Evolutionary conservation across 2,797 vertebrate species (phyloP).

Genomic region (Ctenosaura bakeri): DNA sequence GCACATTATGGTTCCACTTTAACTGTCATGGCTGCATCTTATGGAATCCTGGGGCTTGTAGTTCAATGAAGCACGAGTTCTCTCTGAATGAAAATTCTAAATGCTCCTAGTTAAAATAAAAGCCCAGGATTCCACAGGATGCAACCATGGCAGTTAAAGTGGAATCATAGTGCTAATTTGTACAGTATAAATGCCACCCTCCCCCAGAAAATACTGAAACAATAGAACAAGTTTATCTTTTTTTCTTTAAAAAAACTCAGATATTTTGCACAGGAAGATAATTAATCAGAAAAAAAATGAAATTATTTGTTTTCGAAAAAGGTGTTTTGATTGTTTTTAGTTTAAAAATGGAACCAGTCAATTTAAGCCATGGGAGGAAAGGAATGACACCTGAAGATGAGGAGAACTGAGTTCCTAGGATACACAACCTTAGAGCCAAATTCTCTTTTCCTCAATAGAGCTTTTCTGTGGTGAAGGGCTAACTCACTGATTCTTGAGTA

Average conservation of each 20-base stretch:
- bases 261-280: conserved; percentile 3
- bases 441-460: background rate
- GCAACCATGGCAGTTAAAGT: too few relatives aligned
- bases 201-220: background rate
- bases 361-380: background rate
- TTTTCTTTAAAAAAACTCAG: background rate
- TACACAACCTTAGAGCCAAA: background rate
- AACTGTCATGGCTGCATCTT: too few relatives aligned
- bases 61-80: too few relatives aligned
- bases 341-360: background rate
- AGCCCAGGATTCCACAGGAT: too few relatives aligned
- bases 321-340: background rate
- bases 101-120: too few relatives aligned
- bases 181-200: background rate
- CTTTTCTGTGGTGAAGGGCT: background rate
- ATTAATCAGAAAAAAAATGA: background rate
- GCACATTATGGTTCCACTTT: too few relatives aligned
- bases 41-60: too few relatives aligned
- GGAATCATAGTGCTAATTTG: too few relatives aligned
- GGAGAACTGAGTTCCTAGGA: background rate
- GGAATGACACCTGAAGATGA: background rate
- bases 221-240: background rate
- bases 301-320: background rate
- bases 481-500: background rate
- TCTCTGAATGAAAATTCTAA: too few relatives aligned